Conservation (phyloP, 2,888 invertebrate species). For the Yponomeuta sedellus region DNA sequence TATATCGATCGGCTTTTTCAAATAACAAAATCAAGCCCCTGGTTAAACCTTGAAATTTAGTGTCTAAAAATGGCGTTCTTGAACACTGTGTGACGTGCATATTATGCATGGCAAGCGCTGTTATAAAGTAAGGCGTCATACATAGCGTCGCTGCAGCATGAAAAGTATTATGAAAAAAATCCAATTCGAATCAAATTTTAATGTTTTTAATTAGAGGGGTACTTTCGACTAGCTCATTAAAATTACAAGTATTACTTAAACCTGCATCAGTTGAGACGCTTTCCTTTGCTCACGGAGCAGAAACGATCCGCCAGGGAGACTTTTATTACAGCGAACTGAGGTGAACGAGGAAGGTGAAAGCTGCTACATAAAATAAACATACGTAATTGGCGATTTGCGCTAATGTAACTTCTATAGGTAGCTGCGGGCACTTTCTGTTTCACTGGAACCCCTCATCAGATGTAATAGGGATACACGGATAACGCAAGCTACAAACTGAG, state of each 20-base stretch:
- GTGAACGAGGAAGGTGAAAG: conserved; percentile 50
- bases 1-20: too few relatives aligned
- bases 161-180: too few relatives aligned
- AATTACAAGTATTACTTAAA: conserved; percentile 12
- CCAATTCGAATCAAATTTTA: neutral
- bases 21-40: too few relatives aligned
- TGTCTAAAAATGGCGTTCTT: too few relatives aligned
- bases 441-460: conserved; percentile 24
- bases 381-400: conserved; percentile 38
- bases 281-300: conserved; percentile 30
- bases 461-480: conserved; percentile 34
- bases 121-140: neutral
- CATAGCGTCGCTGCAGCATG: neutral
- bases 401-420: conserved; percentile 27
- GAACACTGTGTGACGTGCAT: too few relatives aligned
- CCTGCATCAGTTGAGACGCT: conserved; percentile 24
- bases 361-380: conserved; percentile 26
- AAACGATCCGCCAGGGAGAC: conserved; percentile 30
- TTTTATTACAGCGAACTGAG: conserved; percentile 35
- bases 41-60: too few relatives aligned
- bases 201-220: conserved; percentile 8
- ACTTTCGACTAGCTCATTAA: conserved; percentile 14
- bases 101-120: too few relatives aligned
- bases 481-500: too few relatives aligned
- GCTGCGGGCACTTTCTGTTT: conserved; percentile 33